Percentiles rank a stretch among this genome's conserved stretches.
Conservation (phyloP, 2,797 vertebrate genomes). For the Apogon hyalosoma region DNA sequence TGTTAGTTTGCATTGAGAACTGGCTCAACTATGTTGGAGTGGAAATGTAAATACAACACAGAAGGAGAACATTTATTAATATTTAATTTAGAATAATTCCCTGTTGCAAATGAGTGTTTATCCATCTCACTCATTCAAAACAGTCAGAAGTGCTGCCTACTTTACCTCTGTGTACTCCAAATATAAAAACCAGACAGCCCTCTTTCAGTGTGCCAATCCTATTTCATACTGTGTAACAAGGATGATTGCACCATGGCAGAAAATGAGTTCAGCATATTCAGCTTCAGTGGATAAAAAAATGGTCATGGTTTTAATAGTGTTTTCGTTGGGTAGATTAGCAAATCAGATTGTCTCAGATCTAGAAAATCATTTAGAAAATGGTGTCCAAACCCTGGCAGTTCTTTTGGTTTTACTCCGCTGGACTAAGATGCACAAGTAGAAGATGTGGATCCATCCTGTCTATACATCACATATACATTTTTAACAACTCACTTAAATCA, state of each 20-base stretch:
- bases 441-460: slow-evolving; percentile 4
- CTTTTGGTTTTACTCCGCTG: slow-evolving; percentile 17
- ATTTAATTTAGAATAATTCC: slow-evolving; percentile 54
- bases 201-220: slow-evolving; percentile 62
- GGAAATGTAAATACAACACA: slow-evolving; percentile 39
- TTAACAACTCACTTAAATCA: not conserved
- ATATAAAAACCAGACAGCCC: slow-evolving; percentile 53
- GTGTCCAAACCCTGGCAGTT: slow-evolving; percentile 18
- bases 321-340: slow-evolving; percentile 57
- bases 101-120: slow-evolving; percentile 57
- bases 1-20: slow-evolving; percentile 14
- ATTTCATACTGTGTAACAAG: slow-evolving; percentile 67
- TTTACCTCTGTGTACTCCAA: slow-evolving; percentile 52
- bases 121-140: slow-evolving; percentile 54
- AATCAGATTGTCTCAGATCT: slow-evolving; percentile 73
- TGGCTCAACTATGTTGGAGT: slow-evolving; percentile 26
- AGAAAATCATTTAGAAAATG: slow-evolving; percentile 52
- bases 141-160: slow-evolving; percentile 49
- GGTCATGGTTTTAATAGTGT: slow-evolving; percentile 61
- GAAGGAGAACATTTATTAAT: slow-evolving; percentile 46
- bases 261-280: slow-evolving; percentile 65
- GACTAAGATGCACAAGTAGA: slow-evolving; percentile 9
- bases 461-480: not conserved
- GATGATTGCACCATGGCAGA: slow-evolving; percentile 60
- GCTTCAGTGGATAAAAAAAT: slow-evolving; percentile 36